Evolutionary conservation across 2,797 vertebrate species (phyloP), one percentile per base, ranked within the genome.

Genomic region (Sebastes glaucus): DNA sequence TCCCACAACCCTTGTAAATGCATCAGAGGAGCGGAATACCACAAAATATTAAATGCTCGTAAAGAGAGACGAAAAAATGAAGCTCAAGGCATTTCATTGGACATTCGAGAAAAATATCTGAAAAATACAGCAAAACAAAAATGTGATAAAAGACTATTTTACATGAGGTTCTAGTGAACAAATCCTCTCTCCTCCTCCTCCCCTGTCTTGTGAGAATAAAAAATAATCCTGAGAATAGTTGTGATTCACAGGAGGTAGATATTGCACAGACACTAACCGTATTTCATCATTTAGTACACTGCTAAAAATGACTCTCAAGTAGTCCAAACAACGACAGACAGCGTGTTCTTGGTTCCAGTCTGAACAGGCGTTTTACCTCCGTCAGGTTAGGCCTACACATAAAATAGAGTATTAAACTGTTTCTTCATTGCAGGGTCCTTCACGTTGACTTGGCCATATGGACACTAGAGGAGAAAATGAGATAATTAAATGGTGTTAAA

Each of bases 361-460:
- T 65, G 77, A 78, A 81, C 81, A 82, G 73, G 46, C 28, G 5
- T 25, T 81, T 78, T 72, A 91, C 77, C 88, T 90, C 61, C 9
- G 63, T 65, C 74, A n/a, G 2, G 72, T 61, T 0, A 9, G 42
- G 64, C 32, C 94, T 93, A 96, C 7, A 94, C 82, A 86, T 96
- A 95, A 94, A 96, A 97, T 61, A 92, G 87, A 7, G 88, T 96
- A 84, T 95, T 95, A 90, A 96, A 97, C 5, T 0, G 30, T 86
- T 97, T 97, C 92, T 93, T 97, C 96, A 95, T 94, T 0, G 94
- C 93, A 13, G 94, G 86, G 84, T 97, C 96, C 93, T 97, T 96
- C 91, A 97, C 95, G 56, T 96, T 97, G 87, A 94, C 94, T 95
- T 97, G 96, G 74, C 96, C 96, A 77, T 96, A 96, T 20, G 96